phyloP scores from a whole-genome alignment of 92 coral and sea anemone species.

The Paramuricea clavata region DNA sequence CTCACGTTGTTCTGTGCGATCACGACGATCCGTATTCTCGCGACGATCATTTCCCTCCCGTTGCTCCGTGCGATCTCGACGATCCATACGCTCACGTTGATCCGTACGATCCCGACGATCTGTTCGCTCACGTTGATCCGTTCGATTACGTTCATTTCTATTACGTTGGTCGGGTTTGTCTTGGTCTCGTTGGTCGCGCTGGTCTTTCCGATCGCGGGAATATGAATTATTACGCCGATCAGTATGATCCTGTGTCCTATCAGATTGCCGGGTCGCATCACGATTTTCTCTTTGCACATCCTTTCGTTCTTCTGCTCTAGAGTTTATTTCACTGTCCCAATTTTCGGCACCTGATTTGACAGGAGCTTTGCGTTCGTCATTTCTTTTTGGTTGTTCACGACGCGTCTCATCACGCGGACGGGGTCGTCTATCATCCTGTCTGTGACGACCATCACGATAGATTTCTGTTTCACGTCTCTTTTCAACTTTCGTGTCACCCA shows the following conservation, averaged over 20 bases:
- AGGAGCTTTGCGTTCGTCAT: background rate
- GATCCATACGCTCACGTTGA: constrained; percentile 12
- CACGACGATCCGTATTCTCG: background rate
- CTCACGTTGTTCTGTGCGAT: constrained; percentile 7
- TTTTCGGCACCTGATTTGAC: constrained; percentile 30
- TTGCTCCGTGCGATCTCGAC: background rate
- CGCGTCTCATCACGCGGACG: constrained; percentile 1
- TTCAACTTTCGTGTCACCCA: constrained; percentile 2
- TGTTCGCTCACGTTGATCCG: background rate
- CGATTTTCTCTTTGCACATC: background rate
- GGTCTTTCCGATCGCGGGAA: background rate
- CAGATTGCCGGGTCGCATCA: background rate
- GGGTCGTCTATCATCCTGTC: background rate
- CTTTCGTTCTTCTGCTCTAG: constrained; percentile 23
- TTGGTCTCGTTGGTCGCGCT: constrained; percentile 18
- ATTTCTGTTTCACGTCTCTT: background rate
- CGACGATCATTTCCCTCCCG: background rate
- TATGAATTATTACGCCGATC: background rate
- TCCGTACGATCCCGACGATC: background rate
- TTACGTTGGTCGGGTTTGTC: background rate
- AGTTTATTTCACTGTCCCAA: constrained; percentile 20
- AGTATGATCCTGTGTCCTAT: too few relatives aligned
- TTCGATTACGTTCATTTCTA: constrained; percentile 1
- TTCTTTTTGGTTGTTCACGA: constrained; percentile 37
- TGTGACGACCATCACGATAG: background rate